Evolutionary conservation across 1,140 invertebrate species (phyloP), one percentile per base, ranked within the genome.

Genomic region (Ctenoplectra terminalis): DNA sequence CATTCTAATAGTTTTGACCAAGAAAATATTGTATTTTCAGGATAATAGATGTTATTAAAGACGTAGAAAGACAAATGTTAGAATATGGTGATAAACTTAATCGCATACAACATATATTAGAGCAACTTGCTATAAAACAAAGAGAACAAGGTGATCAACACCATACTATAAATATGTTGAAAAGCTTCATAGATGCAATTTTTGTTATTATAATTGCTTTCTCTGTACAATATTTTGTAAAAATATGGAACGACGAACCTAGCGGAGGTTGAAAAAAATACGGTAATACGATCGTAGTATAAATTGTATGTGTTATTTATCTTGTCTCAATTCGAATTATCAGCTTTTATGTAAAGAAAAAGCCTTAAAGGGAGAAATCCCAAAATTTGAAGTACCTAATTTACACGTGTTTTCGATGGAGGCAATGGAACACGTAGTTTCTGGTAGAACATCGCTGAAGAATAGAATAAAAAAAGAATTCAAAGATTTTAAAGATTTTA

Each of bases 81-180:
- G 89, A 92, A 46, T 91, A 94, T 34, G 84, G 88, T 70, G 92
- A 94, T 60, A 93, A 93, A 83, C 83, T 94, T n/a, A 92, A 92
- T 83, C 89, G 91, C 69, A 92, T 94, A 85, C 93, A 94, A 74
- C 90, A 90, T 60, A 82, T 92, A 72, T 71, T 94, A 43, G 93
- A 94, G 72, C 93, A 94, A 83, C 82, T 93, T 76, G 90, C 90
- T 26, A 90, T 91, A 63, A 91, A 90, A 69, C 93, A 94, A 86
- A 90, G 93, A 74, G 90, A 86, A 43, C 89, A 89, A 75, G 88
- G 88, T 79, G 91, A 92, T 37, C 90, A 92, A 26, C 89, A 88
- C 48, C 87, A 89, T 37, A 93, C 90, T 83, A 84, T 88, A 67
- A 90, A 75, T 76, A 89, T 93, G 74, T 87, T 88, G n/a, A 93